A percentile compares a stretch with the other conserved stretches of the same genome.
These are phyloP conservation scores for Mormyrus iriodes DNA, from an alignment of 2,113 vertebrate genomes.

Conservation along the genomic window DNA sequence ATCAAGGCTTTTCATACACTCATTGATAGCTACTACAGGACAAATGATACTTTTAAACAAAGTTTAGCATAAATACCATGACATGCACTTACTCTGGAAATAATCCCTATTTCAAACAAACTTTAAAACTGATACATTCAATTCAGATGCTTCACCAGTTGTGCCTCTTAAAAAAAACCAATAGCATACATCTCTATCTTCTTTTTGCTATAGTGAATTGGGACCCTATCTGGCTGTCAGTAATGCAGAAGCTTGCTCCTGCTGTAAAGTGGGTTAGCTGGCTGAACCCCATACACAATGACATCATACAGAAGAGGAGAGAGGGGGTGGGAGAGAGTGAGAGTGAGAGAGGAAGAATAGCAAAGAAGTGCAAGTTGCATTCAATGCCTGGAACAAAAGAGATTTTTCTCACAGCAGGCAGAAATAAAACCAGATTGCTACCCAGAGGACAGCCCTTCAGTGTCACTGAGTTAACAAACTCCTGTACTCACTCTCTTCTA, in stretches of 20 bases:
- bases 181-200: neutral
- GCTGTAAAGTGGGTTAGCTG: conserved; percentile 38
- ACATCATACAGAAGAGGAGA: conserved; percentile 59
- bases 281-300: conserved; percentile 60
- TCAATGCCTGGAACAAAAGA: conserved; percentile 27
- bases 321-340: conserved; percentile 1
- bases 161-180: neutral
- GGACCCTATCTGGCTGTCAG: neutral
- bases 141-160: neutral
- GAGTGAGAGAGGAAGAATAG: conserved; percentile 34
- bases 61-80: neutral
- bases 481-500: neutral
- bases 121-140: neutral
- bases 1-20: neutral
- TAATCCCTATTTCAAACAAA: neutral
- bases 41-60: neutral
- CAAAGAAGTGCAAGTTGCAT: conserved; percentile 23
- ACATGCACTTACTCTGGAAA: neutral
- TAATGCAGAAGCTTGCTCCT: conserved; percentile 3
- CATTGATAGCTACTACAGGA: neutral
- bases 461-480: conserved; percentile 19
- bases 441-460: conserved; percentile 51
- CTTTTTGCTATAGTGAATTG: neutral
- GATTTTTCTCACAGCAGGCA: conserved; percentile 63
- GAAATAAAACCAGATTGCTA: conserved; percentile 57